Evolutionary conservation across 2,113 vertebrate species (phyloP), one percentile per base, ranked within the genome.

Genomic region (Mirounga angustirostris): DNA sequence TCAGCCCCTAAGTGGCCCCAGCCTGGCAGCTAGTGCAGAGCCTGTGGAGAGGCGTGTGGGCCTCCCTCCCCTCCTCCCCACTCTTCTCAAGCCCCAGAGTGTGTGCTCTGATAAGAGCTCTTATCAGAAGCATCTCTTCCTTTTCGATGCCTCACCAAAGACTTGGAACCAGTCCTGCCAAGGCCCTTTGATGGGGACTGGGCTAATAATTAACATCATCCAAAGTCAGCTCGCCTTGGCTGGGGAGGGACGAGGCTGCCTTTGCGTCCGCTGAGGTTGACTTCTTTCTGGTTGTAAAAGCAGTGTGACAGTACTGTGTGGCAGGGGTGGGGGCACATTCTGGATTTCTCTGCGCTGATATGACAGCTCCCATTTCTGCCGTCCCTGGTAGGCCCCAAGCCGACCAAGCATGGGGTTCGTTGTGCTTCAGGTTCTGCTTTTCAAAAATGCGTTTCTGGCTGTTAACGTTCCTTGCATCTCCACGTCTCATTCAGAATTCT

Each of bases 1-100:
- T 46, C 15, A 19, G 21, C 58, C 50, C 36, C 43, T 1, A 8
- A 40, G 54, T 26, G 7, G 58, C 50, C 71, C 46, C 36, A 54
- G 46, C 82, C 82, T 8, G n/a, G 2, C 13, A 3, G 5, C 18
- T 63, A 46, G 50, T 0, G 1, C 46, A 33, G 13, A 30, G 12
- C 30, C 15, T 11, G 50, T 40, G 3, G n/a, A 46, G 65, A 61
- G 14, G 18, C 24, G 2, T 6, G 21, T 15, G 5, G 16, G 22
- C 5, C 1, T 46, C 33, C 6, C 0, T n/a, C 54, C 33, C 46
- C 46, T 36, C 0, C 0, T 6, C 24, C 14, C 14, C 3, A 5
- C 4, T 65, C 19, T 7, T 4, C 22, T 15, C 26, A 3, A 40
- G 30, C 71, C 16, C 0, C 61, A n/a, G 50, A 18, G 19, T 26